A percentile compares a stretch with the other conserved stretches of the same genome.
phyloP scores from a whole-genome alignment of 2,113 vertebrate species.

The Sapajus apella region DNA sequence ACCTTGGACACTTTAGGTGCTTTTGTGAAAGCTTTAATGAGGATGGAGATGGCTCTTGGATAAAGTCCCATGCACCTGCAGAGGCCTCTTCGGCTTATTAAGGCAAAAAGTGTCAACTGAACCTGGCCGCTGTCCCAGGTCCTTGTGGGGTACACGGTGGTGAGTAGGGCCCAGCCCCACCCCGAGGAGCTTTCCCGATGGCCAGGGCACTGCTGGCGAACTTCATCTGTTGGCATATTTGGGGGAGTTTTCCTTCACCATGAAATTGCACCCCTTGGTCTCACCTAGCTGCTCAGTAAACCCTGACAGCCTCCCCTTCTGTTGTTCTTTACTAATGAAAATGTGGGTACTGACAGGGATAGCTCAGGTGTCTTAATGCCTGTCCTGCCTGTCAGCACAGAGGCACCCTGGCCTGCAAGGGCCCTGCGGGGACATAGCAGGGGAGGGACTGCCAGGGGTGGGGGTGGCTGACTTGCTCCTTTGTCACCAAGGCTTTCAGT shows the following conservation, averaged over 20 bases:
- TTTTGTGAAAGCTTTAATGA: not conserved
- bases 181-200: not conserved
- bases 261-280: not conserved
- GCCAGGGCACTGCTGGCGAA: not conserved
- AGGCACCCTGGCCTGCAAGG: constrained; percentile 11
- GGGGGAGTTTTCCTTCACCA: not conserved
- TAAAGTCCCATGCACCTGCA: not conserved
- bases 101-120: not conserved
- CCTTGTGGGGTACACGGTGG: accelerated
- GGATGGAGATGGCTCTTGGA: not conserved
- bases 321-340: not conserved
- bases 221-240: not conserved
- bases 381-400: not conserved
- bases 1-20: too few species aligned
- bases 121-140: not conserved
- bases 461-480: not conserved
- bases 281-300: not conserved
- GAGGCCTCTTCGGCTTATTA: not conserved
- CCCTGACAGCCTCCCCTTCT: not conserved
- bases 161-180: accelerated
- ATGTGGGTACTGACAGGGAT: not conserved
- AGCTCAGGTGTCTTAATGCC: not conserved
- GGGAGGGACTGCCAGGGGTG: too few species aligned
- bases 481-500: not conserved
- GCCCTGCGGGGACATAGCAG: not conserved